phyloP scores from a whole-genome alignment of 2,113 vertebrate species.

The Chroicocephalus ridibundus region DNA sequence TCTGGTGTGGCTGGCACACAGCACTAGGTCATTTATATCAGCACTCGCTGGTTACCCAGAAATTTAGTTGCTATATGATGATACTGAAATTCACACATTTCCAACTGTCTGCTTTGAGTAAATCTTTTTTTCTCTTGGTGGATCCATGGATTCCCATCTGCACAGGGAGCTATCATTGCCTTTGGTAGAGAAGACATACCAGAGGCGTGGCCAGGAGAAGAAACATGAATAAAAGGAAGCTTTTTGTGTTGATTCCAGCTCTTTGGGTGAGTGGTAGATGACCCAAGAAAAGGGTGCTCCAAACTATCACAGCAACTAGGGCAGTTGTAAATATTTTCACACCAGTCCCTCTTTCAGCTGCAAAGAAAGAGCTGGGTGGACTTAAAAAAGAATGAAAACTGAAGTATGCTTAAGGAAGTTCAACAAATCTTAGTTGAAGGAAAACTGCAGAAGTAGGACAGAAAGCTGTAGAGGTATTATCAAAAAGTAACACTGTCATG shows the following conservation, averaged over 20 bases:
- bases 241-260: background rate
- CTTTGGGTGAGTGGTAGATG: background rate
- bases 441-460: slow-evolving; percentile 23
- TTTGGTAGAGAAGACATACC: background rate
- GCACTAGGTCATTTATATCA: background rate
- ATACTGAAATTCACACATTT: background rate
- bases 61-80: background rate
- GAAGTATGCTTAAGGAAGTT: background rate
- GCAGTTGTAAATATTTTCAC: background rate
- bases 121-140: background rate
- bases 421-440: background rate
- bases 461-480: background rate
- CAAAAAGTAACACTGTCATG: background rate
- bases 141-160: background rate
- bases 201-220: background rate
- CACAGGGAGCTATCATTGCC: background rate
- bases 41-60: background rate
- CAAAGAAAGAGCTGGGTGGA: background rate
- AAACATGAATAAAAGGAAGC: background rate
- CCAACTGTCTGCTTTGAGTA: background rate
- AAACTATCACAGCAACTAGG: background rate
- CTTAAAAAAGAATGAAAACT: background rate
- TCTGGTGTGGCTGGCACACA: background rate
- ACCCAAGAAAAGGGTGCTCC: background rate
- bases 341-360: background rate